Evolutionary conservation across 1,140 invertebrate species (phyloP).

Genomic region (Drosophila jambulina): DNA sequence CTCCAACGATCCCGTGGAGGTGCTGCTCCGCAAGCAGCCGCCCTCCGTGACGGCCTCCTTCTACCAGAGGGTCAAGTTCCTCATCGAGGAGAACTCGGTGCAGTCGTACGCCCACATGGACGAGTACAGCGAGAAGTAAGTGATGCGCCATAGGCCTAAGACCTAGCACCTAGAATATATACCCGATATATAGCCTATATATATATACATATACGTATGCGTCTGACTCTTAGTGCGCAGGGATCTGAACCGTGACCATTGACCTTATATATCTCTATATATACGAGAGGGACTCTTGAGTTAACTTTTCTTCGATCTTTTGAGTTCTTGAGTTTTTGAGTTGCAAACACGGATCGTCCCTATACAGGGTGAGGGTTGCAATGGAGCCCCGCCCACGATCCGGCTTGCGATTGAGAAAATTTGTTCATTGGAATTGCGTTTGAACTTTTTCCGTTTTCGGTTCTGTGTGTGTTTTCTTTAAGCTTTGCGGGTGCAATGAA

Average conservation of each 20-base stretch:
- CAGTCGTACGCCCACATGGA: conserved; percentile 98
- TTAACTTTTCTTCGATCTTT: conserved; percentile 36
- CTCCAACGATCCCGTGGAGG: conserved; percentile 97
- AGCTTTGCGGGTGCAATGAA: conserved; percentile 82
- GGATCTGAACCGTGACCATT: conserved; percentile 19
- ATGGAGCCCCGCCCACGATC: not conserved
- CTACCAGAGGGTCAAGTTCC: conserved; percentile 98
- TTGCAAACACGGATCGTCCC: conserved; percentile 19
- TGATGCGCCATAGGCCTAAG: conserved; percentile 64
- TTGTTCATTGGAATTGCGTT: conserved; percentile 49
- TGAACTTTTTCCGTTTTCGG: conserved; percentile 56
- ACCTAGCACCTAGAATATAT: conserved; percentile 19
- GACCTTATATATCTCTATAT: conserved; percentile 12
- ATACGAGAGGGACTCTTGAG: conserved; percentile 34
- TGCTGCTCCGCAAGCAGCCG: conserved; percentile 97
- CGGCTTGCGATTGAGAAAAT: conserved; percentile 32
- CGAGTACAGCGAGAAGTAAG: conserved; percentile 99
- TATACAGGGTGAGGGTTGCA: not conserved
- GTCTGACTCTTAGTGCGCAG: conserved; percentile 50
- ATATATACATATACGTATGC: conserved; percentile 50
- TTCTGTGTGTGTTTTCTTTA: conserved; percentile 59
- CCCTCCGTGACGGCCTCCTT: conserved; percentile 98
- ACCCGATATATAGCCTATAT: conserved; percentile 31
- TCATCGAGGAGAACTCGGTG: conserved; percentile 99
- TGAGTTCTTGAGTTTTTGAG: conserved; percentile 30